Conservation (phyloP, 2,797 vertebrate genomes). For the Siniperca scherzeri region DNA sequence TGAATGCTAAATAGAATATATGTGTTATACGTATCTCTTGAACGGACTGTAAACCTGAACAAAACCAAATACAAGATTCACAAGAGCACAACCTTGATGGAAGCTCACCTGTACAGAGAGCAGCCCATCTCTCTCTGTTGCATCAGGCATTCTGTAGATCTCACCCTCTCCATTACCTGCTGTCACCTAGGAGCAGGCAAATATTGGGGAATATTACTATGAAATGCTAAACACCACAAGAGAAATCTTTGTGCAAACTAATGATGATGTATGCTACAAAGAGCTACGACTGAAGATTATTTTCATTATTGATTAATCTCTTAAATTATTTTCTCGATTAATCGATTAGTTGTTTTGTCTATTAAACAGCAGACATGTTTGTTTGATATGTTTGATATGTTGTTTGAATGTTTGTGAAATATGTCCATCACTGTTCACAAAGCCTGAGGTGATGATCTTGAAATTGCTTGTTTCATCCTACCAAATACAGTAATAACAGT, state of each 20-base stretch:
- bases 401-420: background rate
- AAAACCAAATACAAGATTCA: background rate
- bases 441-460: background rate
- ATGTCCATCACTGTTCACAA: background rate
- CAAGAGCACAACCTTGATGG: background rate
- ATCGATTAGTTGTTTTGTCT: background rate
- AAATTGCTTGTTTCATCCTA: background rate
- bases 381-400: no score
- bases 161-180: background rate
- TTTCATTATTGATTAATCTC: background rate
- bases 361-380: background rate
- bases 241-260: background rate
- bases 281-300: background rate
- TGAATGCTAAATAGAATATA: background rate
- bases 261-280: background rate
- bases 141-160: rapidly evolving
- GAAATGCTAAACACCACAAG: background rate
- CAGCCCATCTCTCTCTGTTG: background rate
- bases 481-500: no score
- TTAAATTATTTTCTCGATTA: background rate
- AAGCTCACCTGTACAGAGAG: slow-evolving; percentile 37
- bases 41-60: background rate
- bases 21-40: background rate
- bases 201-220: background rate
- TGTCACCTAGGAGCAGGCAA: slow-evolving; percentile 34